These are phyloP conservation scores for Miichthys miiuy DNA, from an alignment of 2,797 vertebrate species.

Conservation along the genomic window DNA sequence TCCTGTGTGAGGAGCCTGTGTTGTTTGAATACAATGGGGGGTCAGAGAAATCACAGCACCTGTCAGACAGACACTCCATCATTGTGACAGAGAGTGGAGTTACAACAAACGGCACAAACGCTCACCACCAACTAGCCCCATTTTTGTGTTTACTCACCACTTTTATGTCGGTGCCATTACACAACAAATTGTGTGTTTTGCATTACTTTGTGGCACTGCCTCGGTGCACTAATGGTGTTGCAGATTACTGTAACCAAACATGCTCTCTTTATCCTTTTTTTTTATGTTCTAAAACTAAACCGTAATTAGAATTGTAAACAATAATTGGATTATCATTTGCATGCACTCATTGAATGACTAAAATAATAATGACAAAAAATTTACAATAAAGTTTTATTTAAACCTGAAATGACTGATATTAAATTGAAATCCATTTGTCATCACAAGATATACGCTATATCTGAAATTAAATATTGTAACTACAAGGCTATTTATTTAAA, in stretches of 20 bases:
- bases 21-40: slow-evolving; percentile 83
- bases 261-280: neutral
- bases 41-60: slow-evolving; percentile 76
- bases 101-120: slow-evolving; percentile 53
- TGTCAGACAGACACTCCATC: slow-evolving; percentile 77
- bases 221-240: neutral
- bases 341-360: neutral
- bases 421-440: neutral
- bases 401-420: neutral
- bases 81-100: slow-evolving; percentile 64
- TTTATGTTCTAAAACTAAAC: neutral
- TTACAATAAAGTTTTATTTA: neutral
- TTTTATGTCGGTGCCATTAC: slow-evolving; percentile 24
- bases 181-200: slow-evolving; percentile 12
- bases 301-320: neutral
- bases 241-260: slow-evolving; percentile 12
- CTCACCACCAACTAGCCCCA: slow-evolving; percentile 26
- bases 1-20: slow-evolving; percentile 79
- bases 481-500: neutral
- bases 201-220: neutral
- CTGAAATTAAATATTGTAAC: neutral
- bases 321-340: neutral
- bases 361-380: neutral
- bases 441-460: neutral
- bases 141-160: slow-evolving; percentile 22